Evolutionary conservation across 2,888 invertebrate genomes (phyloP).

Genomic region (Platycnemis pennipes): DNA sequence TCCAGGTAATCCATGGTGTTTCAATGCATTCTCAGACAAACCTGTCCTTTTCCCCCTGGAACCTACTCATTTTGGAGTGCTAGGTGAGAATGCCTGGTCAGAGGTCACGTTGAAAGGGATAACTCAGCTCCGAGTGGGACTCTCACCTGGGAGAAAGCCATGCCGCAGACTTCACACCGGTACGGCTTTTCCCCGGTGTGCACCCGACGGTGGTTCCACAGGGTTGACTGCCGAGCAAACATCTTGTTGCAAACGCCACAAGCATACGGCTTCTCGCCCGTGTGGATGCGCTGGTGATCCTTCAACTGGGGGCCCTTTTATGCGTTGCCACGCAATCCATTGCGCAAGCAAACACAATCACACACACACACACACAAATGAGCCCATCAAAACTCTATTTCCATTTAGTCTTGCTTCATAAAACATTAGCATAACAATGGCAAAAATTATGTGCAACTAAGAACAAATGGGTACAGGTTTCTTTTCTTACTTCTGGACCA

Average conservation of each 20-base stretch:
- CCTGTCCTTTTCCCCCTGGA: background rate
- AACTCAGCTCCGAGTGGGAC: background rate
- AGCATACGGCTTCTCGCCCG: constrained; percentile 58
- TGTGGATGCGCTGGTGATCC: constrained; percentile 65
- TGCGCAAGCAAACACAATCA: constrained; percentile 12
- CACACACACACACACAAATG: constrained; percentile 51
- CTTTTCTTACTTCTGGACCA: background rate
- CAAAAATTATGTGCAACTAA: background rate
- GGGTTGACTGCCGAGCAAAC: constrained; percentile 91
- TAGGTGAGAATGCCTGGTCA: background rate
- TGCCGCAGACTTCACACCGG: constrained; percentile 92
- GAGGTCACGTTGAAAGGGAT: background rate
- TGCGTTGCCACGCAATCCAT: constrained; percentile 5
- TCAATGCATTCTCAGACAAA: background rate
- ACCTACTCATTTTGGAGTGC: background rate
- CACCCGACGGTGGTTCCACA: constrained; percentile 94
- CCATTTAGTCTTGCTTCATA: background rate
- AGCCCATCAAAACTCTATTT: constrained; percentile 47
- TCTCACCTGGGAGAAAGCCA: constrained; percentile 91
- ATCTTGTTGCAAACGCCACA: constrained; percentile 89
- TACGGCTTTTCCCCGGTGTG: constrained; percentile 94
- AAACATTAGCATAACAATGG: background rate
- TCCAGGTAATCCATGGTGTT: no score
- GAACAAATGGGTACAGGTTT: background rate
- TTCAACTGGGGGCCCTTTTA: constrained; percentile 65